A percentile compares a stretch with the other conserved stretches of the same genome.
Evolutionary conservation across 2,797 vertebrate genomes (phyloP).

Genomic region (Macropodus opercularis): DNA sequence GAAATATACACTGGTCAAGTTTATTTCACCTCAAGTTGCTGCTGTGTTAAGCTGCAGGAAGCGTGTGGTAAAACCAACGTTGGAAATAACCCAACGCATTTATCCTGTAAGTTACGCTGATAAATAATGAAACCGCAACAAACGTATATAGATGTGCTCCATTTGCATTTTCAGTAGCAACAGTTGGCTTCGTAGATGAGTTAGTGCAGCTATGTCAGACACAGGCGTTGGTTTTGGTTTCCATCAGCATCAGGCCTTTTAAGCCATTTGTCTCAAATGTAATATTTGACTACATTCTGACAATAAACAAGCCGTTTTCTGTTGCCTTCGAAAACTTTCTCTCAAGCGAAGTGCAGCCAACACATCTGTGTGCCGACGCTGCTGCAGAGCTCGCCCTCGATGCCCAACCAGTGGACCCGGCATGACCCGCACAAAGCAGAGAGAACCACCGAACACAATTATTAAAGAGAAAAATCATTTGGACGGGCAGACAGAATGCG

Average conservation of each 20-base stretch:
- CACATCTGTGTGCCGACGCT: constrained; percentile 23
- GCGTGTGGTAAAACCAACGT: too few species aligned
- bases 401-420: constrained; percentile 36
- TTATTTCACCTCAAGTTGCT: not conserved
- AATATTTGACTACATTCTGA: not conserved
- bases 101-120: too few species aligned
- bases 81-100: too few species aligned
- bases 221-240: not conserved
- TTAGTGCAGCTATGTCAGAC: not conserved
- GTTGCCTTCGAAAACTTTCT: too few species aligned
- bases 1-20: not conserved
- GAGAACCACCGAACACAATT: too few species aligned
- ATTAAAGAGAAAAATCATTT: constrained; percentile 39
- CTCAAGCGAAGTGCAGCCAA: constrained; percentile 32
- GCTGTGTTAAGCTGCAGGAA: not conserved
- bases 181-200: not conserved
- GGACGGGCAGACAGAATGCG: constrained; percentile 67
- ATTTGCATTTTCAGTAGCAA: not conserved
- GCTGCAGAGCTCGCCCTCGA: constrained; percentile 19
- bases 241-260: not conserved
- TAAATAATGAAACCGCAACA: too few species aligned
- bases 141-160: not conserved
- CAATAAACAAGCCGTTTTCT: constrained; percentile 1
- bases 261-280: not conserved
- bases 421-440: constrained; percentile 53